A percentile compares a stretch with the other conserved stretches of the same genome.
Conservation (phyloP, 1,140 invertebrate species). For the Protaetia brevitarsis region DNA sequence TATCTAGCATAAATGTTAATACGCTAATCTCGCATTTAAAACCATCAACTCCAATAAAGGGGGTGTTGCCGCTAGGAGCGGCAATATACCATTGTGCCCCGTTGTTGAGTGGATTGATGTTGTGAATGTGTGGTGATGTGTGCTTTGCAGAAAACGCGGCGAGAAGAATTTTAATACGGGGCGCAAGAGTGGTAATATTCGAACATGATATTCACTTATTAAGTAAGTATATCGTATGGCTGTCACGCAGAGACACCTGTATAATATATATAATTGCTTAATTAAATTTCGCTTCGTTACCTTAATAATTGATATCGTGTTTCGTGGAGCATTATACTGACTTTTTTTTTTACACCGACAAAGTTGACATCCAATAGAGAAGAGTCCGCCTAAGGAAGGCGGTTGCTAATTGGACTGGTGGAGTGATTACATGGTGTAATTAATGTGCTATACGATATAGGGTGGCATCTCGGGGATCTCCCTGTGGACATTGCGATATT, state of each 20-base stretch:
- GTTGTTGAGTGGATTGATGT: neutral
- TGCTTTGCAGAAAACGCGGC: too few species aligned
- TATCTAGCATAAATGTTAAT: conserved; percentile 45
- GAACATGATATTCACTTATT: too few species aligned
- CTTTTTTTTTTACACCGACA: conserved; percentile 4
- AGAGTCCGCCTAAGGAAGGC: too few species aligned
- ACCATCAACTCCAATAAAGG: conserved; percentile 27
- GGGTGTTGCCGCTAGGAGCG: neutral
- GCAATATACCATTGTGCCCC: neutral
- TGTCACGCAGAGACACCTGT: too few species aligned
- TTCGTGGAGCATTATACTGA: neutral
- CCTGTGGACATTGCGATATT: neutral
- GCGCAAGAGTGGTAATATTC: too few species aligned
- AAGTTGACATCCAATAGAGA: neutral
- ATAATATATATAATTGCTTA: too few species aligned
- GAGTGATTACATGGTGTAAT: conserved; percentile 2
- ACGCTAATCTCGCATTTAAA: conserved; percentile 44
- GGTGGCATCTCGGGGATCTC: conserved; percentile 8
- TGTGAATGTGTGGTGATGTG: neutral
- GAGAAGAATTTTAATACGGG: too few species aligned
- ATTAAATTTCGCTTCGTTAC: too few species aligned
- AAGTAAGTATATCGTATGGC: too few species aligned
- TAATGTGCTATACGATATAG: conserved; percentile 16
- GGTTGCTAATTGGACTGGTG: neutral
- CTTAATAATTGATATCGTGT: conserved; percentile 12